Conservation (phyloP, 1,140 invertebrate genomes). For the Streblospio benedicti region DNA sequence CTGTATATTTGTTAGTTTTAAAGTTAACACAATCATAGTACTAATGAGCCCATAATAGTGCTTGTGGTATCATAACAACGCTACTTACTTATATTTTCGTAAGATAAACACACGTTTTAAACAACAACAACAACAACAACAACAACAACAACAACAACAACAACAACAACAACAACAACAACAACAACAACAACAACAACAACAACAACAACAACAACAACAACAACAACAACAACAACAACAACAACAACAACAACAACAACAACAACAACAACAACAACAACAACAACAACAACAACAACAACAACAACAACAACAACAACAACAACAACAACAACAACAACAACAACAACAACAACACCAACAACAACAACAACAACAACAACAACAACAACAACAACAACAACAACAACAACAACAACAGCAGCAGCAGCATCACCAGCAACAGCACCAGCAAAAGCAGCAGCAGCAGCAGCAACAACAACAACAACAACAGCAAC, state of each 20-base stretch:
- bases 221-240: conserved; percentile 6
- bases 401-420: not conserved
- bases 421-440: too few relatives aligned
- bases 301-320: conserved; percentile 2
- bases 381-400: not conserved
- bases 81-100: too few relatives aligned
- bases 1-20: too few relatives aligned
- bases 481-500: too few relatives aligned
- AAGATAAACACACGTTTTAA: too few relatives aligned
- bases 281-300: conserved; percentile 6
- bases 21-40: too few relatives aligned
- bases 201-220: conserved; percentile 5
- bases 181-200: conserved; percentile 3
- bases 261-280: conserved; percentile 4
- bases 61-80: too few relatives aligned
- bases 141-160: conserved; percentile 8
- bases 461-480: not conserved
- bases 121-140: conserved; percentile 5
- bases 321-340: conserved; percentile 6
- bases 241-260: conserved; percentile 3
- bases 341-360: too few relatives aligned
- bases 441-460: too few relatives aligned
- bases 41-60: too few relatives aligned
- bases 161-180: conserved; percentile 8
- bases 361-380: too few relatives aligned